Evolutionary conservation across 2,888 invertebrate genomes (phyloP).

Genomic region (Drosophila hamatofila): DNA sequence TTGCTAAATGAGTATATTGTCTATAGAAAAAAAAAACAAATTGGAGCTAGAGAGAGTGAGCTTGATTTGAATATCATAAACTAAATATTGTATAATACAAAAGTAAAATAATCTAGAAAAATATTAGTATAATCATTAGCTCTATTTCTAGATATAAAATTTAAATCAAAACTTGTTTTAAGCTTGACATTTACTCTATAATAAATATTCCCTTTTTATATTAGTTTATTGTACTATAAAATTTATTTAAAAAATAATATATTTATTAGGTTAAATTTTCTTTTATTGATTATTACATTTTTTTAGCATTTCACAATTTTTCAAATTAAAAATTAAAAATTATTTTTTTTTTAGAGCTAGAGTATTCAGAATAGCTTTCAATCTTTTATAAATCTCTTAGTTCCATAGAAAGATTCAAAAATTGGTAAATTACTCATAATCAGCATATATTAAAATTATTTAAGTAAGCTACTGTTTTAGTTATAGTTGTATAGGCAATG

Average conservation of each 20-base stretch:
- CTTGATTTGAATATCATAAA: neutral
- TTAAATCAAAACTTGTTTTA: neutral
- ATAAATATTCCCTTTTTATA: neutral
- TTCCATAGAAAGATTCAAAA: neutral
- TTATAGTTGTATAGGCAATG: no score
- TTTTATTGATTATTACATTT: neutral
- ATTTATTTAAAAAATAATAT: neutral
- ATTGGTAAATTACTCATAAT: no score
- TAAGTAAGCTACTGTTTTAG: no score
- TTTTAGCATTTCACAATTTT: neutral
- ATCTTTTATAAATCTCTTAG: neutral
- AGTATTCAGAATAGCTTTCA: neutral
- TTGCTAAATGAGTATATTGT: neutral
- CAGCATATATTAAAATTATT: no score
- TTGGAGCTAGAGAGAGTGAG: neutral
- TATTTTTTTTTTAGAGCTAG: no score
- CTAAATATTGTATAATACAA: neutral
- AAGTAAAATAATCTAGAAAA: neutral
- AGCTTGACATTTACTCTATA: neutral
- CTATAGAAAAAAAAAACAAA: neutral
- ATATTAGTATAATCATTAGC: neutral
- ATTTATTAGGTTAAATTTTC: no score
- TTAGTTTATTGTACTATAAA: neutral
- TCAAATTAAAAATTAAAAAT: neutral
- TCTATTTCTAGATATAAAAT: neutral